Evolutionary conservation across 2,888 invertebrate genomes (phyloP), one percentile per base, ranked within the genome.

Genomic region (Drosophila barbarae): DNA sequence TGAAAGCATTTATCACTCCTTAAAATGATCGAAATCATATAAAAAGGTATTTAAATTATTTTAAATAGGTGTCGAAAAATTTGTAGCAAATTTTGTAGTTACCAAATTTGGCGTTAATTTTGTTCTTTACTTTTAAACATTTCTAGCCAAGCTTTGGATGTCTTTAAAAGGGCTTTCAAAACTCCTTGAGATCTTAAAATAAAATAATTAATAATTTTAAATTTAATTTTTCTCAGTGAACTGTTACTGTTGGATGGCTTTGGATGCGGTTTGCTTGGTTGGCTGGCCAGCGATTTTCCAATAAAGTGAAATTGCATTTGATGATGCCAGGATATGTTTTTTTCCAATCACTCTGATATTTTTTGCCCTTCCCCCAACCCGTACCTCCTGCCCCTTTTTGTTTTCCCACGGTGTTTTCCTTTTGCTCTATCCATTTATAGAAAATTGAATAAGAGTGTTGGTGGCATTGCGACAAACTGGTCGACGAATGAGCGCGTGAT

Each of bases 281-380:
- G 83, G 84, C 63, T 83, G 80, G 63, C 71, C 80, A 77, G 77
- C 77, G 83, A 79, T 85, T 81, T 83, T 80, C 77, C 85, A 81
- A 81, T 84, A 85, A 84, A 82, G 46, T 76, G 69, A 80, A 82
- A 82, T 85, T 82, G 85, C 81, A 85, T 85, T 85, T 76, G 70
- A 80, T 84, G 82, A 81, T 79, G 84, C 66, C 76, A 71, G 79
- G 79, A 76, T 82, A 69, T 72, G 78, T 80, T 72, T 76, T 57
- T 57, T 54, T 60, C 64, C 58, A 58, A 73, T 67, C 73, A 70
- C 66, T 73, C 30, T 52, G 66, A 61, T 46, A 58, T 69, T 63
- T 64, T 47, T 32, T 10, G 15, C 50, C 46, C 42, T 21, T 44
- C 44, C 51, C 30, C 35, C 26, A 23, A 23, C 7, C 44, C 26